These are phyloP conservation scores for Takifugu flavidus DNA, from an alignment of 2,113 vertebrate genomes.

Conservation along the genomic window DNA sequence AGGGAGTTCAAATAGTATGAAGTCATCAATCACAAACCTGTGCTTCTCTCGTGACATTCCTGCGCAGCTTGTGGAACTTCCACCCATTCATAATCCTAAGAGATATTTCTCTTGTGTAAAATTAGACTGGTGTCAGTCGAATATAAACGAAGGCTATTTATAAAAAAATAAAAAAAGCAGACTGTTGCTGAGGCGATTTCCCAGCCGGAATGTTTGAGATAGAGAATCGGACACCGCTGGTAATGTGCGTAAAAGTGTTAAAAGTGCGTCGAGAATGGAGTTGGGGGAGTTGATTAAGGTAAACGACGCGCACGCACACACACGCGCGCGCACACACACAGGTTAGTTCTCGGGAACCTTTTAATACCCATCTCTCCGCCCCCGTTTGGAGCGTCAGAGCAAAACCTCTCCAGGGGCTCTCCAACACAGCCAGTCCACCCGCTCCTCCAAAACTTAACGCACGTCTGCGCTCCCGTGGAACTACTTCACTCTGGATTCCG, in stretches of 20 bases:
- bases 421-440: slow-evolving; percentile 52
- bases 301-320: slow-evolving; percentile 66
- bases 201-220: slow-evolving; percentile 29
- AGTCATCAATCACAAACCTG: slow-evolving; percentile 11
- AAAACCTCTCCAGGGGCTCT: slow-evolving; percentile 63
- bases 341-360: slow-evolving; percentile 67
- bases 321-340: slow-evolving; percentile 35
- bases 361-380: slow-evolving; percentile 75
- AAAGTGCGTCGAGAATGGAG: slow-evolving; percentile 23
- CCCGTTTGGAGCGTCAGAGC: slow-evolving; percentile 63
- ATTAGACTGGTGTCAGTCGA: slow-evolving; percentile 69
- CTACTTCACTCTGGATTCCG: slow-evolving; percentile 33
- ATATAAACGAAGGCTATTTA: slow-evolving; percentile 71
- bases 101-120: slow-evolving; percentile 60
- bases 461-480: slow-evolving; percentile 61
- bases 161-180: slow-evolving; percentile 63
- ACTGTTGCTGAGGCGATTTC: slow-evolving; percentile 63
- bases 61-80: neutral
- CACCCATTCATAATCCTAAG: slow-evolving; percentile 42
- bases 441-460: slow-evolving; percentile 67
- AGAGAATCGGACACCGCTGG: slow-evolving; percentile 11
- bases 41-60: slow-evolving; percentile 4
- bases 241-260: slow-evolving; percentile 31
- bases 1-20: neutral
- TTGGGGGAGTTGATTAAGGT: slow-evolving; percentile 38